Evolutionary conservation across 2,797 vertebrate genomes (phyloP).

Genomic region (Poecilia gillii): DNA sequence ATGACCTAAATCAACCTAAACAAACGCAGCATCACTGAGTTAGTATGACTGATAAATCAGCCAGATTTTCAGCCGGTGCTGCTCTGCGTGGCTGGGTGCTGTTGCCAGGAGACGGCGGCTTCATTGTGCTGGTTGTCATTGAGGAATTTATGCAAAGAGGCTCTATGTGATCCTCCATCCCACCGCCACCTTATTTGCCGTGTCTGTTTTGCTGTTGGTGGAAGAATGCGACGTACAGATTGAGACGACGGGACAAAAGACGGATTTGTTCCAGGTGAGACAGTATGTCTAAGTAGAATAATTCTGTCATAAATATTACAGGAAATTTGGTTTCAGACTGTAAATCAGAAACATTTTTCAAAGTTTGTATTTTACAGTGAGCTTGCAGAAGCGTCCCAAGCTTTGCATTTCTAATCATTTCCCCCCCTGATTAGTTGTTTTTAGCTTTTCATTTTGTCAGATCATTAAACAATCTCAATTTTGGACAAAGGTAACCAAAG

Average conservation of each 20-base stretch:
- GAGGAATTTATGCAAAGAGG: conserved; percentile 36
- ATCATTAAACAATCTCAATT: neutral
- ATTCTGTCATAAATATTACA: conserved; percentile 17
- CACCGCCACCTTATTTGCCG: conserved; percentile 8
- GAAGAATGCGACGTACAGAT: conserved; percentile 6
- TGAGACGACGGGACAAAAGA: conserved; percentile 15
- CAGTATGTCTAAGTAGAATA: conserved; percentile 37
- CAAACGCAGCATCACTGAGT: neutral
- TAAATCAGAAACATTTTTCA: conserved; percentile 35
- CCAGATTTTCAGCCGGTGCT: neutral
- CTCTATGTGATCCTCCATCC: conserved; percentile 10
- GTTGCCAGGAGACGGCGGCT: conserved; percentile 20
- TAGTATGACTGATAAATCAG: conserved; percentile 1
- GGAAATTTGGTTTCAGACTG: conserved; percentile 30
- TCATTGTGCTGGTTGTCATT: conserved; percentile 19
- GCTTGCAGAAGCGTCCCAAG: conserved; percentile 38
- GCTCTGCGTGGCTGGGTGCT: neutral
- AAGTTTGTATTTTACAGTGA: conserved; percentile 34
- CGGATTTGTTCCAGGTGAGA: neutral
- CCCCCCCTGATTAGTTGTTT: conserved; percentile 13
- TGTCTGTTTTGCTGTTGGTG: conserved; percentile 22
- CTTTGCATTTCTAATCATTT: neutral
- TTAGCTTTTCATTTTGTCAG: neutral
- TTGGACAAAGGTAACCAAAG: neutral
- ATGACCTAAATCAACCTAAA: neutral